Base-by-base conservation (phyloP, 2,797 vertebrate genomes). In the Acanthiza pusilla region DNA sequence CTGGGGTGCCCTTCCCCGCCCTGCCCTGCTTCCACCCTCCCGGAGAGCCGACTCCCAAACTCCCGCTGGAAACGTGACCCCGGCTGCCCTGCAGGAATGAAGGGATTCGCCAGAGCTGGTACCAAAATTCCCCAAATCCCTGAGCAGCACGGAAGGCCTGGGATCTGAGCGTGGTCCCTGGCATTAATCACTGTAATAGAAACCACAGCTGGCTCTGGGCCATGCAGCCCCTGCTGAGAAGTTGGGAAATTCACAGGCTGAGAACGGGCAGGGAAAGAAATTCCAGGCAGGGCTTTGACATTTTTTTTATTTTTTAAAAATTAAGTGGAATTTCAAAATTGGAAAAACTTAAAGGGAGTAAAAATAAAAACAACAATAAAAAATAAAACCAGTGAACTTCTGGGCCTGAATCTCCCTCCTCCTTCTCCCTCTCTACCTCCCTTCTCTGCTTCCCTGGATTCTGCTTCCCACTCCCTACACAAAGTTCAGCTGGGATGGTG, bases 121-220 rank as follows among this genome's bases (percentile, higher is more conserved):
- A 96, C 96, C 88, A 48, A 95, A 96, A 96, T 95, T 97, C 96
- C 95, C 97, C 32, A 61, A 92, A 97, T 94, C 94, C 88, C 96
- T 94, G 97, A 97, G 96, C 97, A 96, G 95, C 65, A 45, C 93
- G 95, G 95, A 95, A 96, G 96, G 95, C 97, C 76, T 87, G 94
- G 57, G 95, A 97, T 91, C 94, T 96, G 97, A 98, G 98, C 97
- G 96, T 61, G 48, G 96, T 94, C 96, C 91, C 96, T 96, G 97
- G 96, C 95, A 98, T 98, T 98, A 98, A 98, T 98, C 98, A 97
- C 57, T 77, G 92, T 98, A 98, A 98, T 97, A 95, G 97, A 98
- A 98, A 98, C 97, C 98, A 98, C 98, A 98, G 95, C 96, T 97
- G 97, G 97, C 96, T 96, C 94, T 60, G 88, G 58, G 97, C 97